These are phyloP conservation scores for Anguilla obscura DNA, from an alignment of 2,797 vertebrate genomes.

Conservation along the genomic window DNA sequence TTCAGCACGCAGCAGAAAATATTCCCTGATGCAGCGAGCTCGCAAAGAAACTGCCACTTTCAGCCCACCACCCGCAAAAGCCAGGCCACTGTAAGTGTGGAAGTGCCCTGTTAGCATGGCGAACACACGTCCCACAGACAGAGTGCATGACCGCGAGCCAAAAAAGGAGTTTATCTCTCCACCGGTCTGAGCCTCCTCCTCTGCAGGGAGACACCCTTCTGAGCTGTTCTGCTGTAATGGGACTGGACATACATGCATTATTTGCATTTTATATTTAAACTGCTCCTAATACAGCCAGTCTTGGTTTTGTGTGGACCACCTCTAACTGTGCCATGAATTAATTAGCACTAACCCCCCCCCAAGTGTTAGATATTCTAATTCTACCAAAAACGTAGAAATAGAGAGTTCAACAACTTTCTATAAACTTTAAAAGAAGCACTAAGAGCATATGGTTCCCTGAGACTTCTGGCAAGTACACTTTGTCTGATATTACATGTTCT, in stretches of 20 bases:
- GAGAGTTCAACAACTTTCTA: background rate
- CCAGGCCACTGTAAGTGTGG: background rate
- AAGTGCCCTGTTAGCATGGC: background rate
- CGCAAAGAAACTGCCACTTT: background rate
- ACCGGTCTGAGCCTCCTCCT: background rate
- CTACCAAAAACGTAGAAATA: no score
- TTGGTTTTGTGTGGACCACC: no score
- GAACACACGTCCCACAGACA: background rate
- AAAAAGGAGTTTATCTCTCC: background rate
- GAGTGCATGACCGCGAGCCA: background rate
- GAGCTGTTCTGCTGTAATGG: background rate
- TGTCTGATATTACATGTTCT: background rate
- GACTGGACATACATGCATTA: background rate
- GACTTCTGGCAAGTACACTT: background rate
- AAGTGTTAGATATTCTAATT: no score
- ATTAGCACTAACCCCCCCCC: no score
- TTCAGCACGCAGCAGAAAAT: background rate
- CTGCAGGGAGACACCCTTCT: background rate
- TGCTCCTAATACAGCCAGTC: no score
- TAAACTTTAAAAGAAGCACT: background rate
- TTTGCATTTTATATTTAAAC: no score
- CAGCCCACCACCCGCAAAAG: background rate
- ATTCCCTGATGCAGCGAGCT: background rate
- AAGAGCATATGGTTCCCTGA: background rate
- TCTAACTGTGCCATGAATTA: no score